phyloP scores from a whole-genome alignment of 2,888 invertebrate species.

The Lycaena phlaeas region DNA sequence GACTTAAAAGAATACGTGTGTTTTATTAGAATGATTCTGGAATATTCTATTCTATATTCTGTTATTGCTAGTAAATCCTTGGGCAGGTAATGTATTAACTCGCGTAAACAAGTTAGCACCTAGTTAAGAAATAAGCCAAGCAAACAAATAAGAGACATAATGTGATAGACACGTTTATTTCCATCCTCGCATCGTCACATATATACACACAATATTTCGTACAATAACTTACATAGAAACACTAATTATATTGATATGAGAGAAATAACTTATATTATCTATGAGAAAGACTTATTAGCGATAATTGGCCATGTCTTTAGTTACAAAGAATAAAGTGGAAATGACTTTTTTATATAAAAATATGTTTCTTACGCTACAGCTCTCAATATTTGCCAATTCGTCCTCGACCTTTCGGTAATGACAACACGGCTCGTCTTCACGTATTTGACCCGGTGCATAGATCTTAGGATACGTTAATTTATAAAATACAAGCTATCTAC shows the following conservation, averaged over 20 bases:
- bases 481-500: slow-evolving; percentile 49
- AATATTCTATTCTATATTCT: background rate
- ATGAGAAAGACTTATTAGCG: background rate
- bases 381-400: slow-evolving; percentile 47
- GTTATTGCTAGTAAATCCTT: background rate
- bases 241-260: slow-evolving; percentile 18
- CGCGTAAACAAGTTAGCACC: background rate
- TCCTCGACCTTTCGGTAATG: slow-evolving; percentile 54
- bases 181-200: slow-evolving; percentile 30
- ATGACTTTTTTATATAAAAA: slow-evolving; percentile 19
- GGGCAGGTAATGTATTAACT: background rate
- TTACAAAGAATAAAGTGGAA: slow-evolving; percentile 2
- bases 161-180: slow-evolving; percentile 65
- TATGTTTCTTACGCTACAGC: slow-evolving; percentile 57
- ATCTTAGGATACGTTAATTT: slow-evolving; percentile 27
- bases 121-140: slow-evolving; percentile 16
- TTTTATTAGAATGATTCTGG: background rate
- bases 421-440: slow-evolving; percentile 48
- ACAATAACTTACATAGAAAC: slow-evolving; percentile 13
- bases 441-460: slow-evolving; percentile 34
- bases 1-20: too few relatives aligned
- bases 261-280: slow-evolving; percentile 19
- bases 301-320: background rate
- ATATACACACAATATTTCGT: slow-evolving; percentile 39
- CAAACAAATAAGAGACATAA: slow-evolving; percentile 46